Evolutionary conservation across 35 echinoderm and acorn worm genomes (phyloP), one percentile per base, ranked within the genome.

Genomic region (Nesometra sesokonis): DNA sequence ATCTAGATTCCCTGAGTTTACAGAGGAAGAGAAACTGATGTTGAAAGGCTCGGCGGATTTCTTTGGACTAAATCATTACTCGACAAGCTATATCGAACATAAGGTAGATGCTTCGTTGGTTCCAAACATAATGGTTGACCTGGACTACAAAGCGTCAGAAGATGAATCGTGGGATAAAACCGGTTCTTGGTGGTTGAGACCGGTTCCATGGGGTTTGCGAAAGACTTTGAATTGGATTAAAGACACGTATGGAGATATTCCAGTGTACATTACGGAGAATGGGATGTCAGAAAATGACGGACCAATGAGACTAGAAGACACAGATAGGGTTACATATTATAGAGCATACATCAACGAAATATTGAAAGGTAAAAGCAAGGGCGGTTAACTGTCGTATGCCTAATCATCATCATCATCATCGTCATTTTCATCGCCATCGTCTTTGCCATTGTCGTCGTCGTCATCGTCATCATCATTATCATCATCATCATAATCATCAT

Each of bases 221-320:
- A 90, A 83, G 35, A 76, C 91, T 37, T 35, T 97, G 19, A 85
- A 77, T 30, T 89, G 89, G 86, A 93, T 97, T 30, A 97, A 97
- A 87, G 47, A 89, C 5, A 90, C 29, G 17, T 97, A 97, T 57
- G 91, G 91, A 0, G 87, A 97, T 76, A 77, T 91, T 3, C 91
- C 91, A 17, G 86, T 97, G 30, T 97, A 97, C 80, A 88, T 97
- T 47, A 97, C 95, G 31, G 95, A 97, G 35, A 97, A 97, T 91
- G 95, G 95, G 13, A 87, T 91, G 78, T 91, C 95, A 13, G 91
- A 97, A 35, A 77, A 80, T 52, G 92, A 89, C 37, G 85, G 87
- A 21, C 82, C 83, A 15, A 84, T 93, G 85, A 52, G 89, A 39
- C 78, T 86, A 34, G 40, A 97, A 5, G 95, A 97, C 81, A 83